Conservation (phyloP, 2,888 invertebrate genomes). For the Microdon myrmicae region DNA sequence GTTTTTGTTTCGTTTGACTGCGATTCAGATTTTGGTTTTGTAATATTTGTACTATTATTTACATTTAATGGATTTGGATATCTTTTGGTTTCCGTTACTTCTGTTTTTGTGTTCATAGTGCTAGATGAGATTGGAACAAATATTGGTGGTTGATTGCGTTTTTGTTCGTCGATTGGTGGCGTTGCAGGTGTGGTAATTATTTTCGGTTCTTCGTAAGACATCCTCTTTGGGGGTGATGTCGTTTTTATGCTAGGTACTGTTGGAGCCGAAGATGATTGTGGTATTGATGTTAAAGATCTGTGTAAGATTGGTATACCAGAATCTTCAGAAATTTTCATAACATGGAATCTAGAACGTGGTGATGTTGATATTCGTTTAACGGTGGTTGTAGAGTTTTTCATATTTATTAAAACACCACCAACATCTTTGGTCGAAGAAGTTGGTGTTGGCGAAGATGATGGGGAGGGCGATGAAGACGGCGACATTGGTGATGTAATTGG, state of each 20-base stretch:
- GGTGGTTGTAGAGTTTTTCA: slow-evolving; percentile 60
- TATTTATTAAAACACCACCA: slow-evolving; percentile 50
- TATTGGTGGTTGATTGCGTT: slow-evolving; percentile 7
- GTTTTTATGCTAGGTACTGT: slow-evolving; percentile 57
- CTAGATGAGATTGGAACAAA: slow-evolving; percentile 12
- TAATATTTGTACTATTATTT: slow-evolving; percentile 44
- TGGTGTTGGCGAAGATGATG: slow-evolving; percentile 44
- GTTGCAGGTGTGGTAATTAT: slow-evolving; percentile 46
- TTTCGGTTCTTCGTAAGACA: slow-evolving; percentile 27
- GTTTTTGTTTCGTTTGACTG: slow-evolving; percentile 2
- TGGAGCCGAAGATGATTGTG: slow-evolving; percentile 61
- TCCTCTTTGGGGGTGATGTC: slow-evolving; percentile 13
- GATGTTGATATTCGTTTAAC: slow-evolving; percentile 62
- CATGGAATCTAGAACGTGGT: slow-evolving; percentile 64
- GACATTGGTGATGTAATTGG: slow-evolving; percentile 61
- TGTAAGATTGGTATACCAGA: slow-evolving; percentile 58
- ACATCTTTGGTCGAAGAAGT: slow-evolving; percentile 30
- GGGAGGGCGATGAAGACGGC: slow-evolving; percentile 55
- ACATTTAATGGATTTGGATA: slow-evolving; percentile 38
- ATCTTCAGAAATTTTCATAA: slow-evolving; percentile 64
- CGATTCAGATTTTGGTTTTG: slow-evolving; percentile 47
- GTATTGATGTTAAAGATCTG: slow-evolving; percentile 58
- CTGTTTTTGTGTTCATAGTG: background rate
- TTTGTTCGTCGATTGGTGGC: slow-evolving; percentile 29
- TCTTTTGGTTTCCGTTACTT: slow-evolving; percentile 40